Percentiles rank a stretch among this genome's conserved stretches.
These are phyloP conservation scores for Bubo bubo DNA, from an alignment of 2,113 vertebrate species.

Conservation along the genomic window DNA sequence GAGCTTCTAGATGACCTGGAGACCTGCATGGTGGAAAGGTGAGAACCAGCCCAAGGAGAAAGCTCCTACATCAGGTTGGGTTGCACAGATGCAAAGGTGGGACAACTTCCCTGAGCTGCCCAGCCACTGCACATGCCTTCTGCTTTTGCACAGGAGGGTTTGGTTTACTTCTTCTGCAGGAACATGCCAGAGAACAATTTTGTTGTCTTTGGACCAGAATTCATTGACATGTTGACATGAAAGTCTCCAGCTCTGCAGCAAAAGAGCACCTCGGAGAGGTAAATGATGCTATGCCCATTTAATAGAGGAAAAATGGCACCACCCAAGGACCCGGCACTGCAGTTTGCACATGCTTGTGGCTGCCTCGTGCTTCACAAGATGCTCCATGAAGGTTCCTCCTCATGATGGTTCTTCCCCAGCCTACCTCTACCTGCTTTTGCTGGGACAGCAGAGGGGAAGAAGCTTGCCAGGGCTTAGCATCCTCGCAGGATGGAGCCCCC, in stretches of 20 bases:
- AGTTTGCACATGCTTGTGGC: rapidly evolving
- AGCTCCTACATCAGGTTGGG: background rate
- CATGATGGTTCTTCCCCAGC: background rate
- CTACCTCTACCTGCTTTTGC: background rate
- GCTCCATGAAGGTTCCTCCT: background rate
- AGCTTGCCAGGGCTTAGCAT: background rate
- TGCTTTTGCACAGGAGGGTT: background rate
- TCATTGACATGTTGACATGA: background rate
- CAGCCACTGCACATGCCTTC: background rate
- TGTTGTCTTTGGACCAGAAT: background rate
- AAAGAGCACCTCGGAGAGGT: background rate
- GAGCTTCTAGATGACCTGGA: background rate
- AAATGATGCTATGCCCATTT: background rate
- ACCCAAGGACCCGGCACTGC: background rate
- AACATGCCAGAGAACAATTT: background rate
- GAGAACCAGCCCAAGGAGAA: background rate
- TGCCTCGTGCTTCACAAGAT: background rate
- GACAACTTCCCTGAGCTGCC: background rate
- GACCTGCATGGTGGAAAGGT: background rate
- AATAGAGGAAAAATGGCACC: background rate
- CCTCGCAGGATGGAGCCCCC: background rate
- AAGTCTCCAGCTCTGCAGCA: background rate
- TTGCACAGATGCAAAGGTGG: background rate
- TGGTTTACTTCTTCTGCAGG: background rate
- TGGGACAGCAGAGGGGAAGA: background rate